Percentiles rank a stretch among this genome's conserved stretches.
Evolutionary conservation across 2,113 vertebrate species (phyloP).

Genomic region (Nipponia nippon): DNA sequence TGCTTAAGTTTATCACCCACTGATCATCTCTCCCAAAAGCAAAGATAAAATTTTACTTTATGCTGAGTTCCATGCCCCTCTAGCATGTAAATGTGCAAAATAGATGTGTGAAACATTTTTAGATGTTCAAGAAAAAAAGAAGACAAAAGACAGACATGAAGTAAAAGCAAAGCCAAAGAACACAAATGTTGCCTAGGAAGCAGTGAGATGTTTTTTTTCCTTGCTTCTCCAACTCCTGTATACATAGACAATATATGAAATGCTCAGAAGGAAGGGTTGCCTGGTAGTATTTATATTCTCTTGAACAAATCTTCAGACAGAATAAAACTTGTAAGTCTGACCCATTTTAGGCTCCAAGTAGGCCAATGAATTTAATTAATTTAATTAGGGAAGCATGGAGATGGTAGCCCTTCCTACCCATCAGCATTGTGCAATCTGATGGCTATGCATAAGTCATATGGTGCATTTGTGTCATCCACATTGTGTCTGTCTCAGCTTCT

Average conservation of each 20-base stretch:
- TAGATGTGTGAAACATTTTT: background rate
- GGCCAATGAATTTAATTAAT: background rate
- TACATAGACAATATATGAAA: background rate
- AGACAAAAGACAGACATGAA: background rate
- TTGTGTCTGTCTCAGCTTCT: background rate
- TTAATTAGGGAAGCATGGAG: background rate
- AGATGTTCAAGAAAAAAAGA: background rate
- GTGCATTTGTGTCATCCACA: background rate
- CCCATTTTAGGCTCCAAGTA: background rate
- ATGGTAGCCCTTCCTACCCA: background rate
- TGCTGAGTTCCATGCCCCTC: background rate
- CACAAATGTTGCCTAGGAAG: background rate
- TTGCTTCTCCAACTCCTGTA: background rate
- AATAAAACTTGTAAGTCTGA: background rate
- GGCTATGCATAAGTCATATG: accelerated
- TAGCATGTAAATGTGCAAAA: background rate
- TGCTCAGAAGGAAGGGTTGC: background rate
- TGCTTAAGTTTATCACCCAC: background rate
- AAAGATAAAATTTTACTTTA: background rate
- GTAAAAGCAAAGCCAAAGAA: background rate
- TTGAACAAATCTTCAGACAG: background rate
- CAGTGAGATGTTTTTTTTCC: background rate
- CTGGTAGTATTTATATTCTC: background rate
- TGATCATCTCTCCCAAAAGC: background rate
- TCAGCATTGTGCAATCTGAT: background rate